Base-by-base conservation (phyloP, 2,888 invertebrate species). In the Imbricaverruca yamaguchii region DNA sequence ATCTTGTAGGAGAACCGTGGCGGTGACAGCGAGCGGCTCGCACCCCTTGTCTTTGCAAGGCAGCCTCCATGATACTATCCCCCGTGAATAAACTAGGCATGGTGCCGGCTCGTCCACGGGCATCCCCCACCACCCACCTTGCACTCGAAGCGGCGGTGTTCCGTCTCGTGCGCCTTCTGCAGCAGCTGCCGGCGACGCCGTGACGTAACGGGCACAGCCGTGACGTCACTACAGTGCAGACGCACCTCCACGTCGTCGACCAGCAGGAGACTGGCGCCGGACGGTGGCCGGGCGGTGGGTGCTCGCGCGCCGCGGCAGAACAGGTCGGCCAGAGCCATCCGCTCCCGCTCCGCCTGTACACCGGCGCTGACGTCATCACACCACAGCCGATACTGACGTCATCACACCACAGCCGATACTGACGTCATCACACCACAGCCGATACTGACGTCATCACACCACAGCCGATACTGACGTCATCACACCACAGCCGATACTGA, bases 241-340 rank as follows among this genome's bases (percentile, higher is more conserved):
- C 74, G 74, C 18, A 74, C 74, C 74, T 74, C 74, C 53, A 74
- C 21, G 74, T 55, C 74, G 8, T 74, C 53, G 21, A 74, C 53
- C 21, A 74, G 53, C 53, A 74, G 74, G 15, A 74, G 74, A 18
- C 74, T 74, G 74, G 18, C 53, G 55, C 74, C 74, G 21, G 55
- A 21, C 21, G 53, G 74, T 55, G 74, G 74, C 69, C 39, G n/a
- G 4, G 21, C 11, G 13, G 53, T 10, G 39, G 69, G 53, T 10
- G 65, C 9, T 0, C 53, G 23, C 21, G 55, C 9, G 55, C 74
- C 21, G 55, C 74, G 55, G 53, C 74, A 21, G 74, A 53, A 74
- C 74, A 74, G 55, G 15, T 53, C 74, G 7, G 55, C 53, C 55
- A 74, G 74, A 12, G 23, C 21, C 2, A 55, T 23, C 18, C 74